These are phyloP conservation scores for Pseudococcus longispinus DNA, from an alignment of 2,888 invertebrate species.

Conservation along the genomic window DNA sequence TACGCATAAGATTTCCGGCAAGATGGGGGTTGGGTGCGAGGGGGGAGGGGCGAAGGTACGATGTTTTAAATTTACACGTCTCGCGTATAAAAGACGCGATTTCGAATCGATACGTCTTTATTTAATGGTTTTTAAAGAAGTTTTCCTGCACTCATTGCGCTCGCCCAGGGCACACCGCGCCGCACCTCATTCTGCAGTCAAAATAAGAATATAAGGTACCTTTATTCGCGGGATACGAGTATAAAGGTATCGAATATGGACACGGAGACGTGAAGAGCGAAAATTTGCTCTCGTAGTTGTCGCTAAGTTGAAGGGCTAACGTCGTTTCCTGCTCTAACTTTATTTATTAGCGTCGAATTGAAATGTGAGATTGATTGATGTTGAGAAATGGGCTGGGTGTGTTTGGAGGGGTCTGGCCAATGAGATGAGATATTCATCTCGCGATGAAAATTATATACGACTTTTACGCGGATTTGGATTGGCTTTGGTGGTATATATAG, in stretches of 20 bases:
- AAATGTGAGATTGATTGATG: constrained; percentile 43
- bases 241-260: not conserved
- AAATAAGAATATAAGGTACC: not conserved
- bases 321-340: not conserved
- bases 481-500: not conserved
- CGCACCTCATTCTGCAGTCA: not conserved
- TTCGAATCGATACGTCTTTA: constrained; percentile 41
- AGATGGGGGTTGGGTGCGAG: no score
- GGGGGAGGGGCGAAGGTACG: not conserved
- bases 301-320: not conserved
- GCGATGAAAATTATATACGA: not conserved
- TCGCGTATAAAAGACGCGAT: not conserved
- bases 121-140: constrained; percentile 27
- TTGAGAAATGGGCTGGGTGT: not conserved
- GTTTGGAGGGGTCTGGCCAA: no score
- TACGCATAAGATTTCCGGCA: not conserved
- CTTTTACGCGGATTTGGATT: not conserved
- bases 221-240: not conserved
- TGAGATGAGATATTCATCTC: not conserved
- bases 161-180: not conserved
- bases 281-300: not conserved
- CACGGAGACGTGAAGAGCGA: not conserved
- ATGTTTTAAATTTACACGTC: constrained; percentile 20
- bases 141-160: constrained; percentile 4
- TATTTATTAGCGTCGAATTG: constrained; percentile 30